phyloP scores from a whole-genome alignment of 2,797 vertebrate genomes.

The Aratinga solstitialis region DNA sequence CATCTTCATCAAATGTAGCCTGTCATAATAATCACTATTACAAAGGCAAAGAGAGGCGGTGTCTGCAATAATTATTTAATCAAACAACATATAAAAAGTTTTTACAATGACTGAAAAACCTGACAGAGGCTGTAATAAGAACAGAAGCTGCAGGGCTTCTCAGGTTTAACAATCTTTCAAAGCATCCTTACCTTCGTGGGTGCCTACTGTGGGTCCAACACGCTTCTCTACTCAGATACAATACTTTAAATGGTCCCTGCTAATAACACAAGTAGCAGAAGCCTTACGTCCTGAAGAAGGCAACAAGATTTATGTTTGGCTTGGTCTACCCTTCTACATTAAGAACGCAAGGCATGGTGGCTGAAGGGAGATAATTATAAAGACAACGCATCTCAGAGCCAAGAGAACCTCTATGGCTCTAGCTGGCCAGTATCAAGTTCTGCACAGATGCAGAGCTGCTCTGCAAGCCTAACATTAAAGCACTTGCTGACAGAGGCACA shows the following conservation, averaged over 20 bases:
- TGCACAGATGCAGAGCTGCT: not conserved
- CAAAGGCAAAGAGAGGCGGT: not conserved
- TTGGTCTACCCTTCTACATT: not conserved
- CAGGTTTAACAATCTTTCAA: not conserved
- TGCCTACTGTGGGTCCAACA: not conserved
- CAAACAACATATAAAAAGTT: not conserved
- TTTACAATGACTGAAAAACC: not conserved
- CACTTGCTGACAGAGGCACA: not conserved
- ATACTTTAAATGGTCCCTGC: not conserved
- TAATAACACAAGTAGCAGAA: not conserved
- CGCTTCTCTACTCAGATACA: not conserved
- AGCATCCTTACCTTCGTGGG: not conserved
- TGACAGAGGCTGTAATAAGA: not conserved
- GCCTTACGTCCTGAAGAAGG: not conserved
- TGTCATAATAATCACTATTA: not conserved
- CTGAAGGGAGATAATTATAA: not conserved
- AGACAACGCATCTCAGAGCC: not conserved
- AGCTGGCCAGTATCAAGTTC: not conserved
- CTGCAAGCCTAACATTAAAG: not conserved
- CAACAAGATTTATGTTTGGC: not conserved
- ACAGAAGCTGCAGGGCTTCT: not conserved
- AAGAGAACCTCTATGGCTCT: not conserved
- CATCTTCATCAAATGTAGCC: not conserved
- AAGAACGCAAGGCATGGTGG: not conserved
- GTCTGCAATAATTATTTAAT: conserved; percentile 18